A percentile compares a stretch with the other conserved stretches of the same genome.
phyloP scores from a whole-genome alignment of 1,140 invertebrate species.

The Batillaria attramentaria region DNA sequence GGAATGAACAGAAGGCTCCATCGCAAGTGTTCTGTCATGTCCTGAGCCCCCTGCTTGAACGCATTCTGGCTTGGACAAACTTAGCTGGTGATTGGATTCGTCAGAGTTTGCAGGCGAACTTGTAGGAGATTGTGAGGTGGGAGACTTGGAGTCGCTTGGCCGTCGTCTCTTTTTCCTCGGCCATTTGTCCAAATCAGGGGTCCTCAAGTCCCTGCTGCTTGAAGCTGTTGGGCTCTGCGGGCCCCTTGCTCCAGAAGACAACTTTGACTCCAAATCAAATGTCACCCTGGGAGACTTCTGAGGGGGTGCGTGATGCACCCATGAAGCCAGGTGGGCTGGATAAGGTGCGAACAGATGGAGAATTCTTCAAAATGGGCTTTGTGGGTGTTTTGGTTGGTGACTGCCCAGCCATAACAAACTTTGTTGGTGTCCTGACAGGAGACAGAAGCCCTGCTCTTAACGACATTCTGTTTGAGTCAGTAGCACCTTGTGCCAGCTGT shows the following conservation, averaged over 20 bases:
- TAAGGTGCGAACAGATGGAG: neutral
- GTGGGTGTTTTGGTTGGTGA: constrained; percentile 22
- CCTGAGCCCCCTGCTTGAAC: too few relatives aligned
- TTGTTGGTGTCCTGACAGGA: neutral
- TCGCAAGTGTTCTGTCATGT: too few relatives aligned
- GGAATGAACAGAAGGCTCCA: too few relatives aligned
- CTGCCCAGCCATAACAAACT: neutral
- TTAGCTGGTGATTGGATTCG: too few relatives aligned
- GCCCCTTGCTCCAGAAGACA: neutral
- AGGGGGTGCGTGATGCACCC: neutral
- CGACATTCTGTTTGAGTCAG: too few relatives aligned
- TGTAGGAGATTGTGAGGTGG: neutral
- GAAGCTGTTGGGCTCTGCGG: constrained; percentile 53
- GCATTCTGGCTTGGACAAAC: too few relatives aligned
- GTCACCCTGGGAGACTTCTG: constrained; percentile 15
- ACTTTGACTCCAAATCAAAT: neutral
- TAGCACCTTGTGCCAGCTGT: too few relatives aligned
- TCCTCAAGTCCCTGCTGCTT: constrained; percentile 35
- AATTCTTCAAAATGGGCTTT: constrained; percentile 25
- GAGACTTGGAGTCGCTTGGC: neutral
- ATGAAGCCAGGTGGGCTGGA: neutral
- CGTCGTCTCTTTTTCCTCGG: constrained; percentile 40
- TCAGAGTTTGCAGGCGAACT: neutral
- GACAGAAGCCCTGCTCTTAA: neutral
- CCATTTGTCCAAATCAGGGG: constrained; percentile 55